phyloP scores from a whole-genome alignment of 1,140 invertebrate species.

The Tigriopus japonicus region DNA sequence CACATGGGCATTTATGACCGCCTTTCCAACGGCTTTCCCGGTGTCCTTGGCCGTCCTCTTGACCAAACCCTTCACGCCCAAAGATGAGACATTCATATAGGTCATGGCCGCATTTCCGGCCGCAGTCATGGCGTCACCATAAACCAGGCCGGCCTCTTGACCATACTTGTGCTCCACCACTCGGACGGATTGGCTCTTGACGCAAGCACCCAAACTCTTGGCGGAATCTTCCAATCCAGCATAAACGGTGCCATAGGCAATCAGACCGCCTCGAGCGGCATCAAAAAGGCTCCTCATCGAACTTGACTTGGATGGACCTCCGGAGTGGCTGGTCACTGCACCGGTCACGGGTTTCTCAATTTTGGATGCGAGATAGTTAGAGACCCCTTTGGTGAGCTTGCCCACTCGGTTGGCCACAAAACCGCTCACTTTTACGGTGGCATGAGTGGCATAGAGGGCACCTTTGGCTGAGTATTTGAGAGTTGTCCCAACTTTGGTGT shows the following conservation, averaged over 20 bases:
- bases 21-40: conserved; percentile 2
- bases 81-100: conserved; percentile 9
- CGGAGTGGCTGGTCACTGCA: background rate
- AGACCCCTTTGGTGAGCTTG: conserved; percentile 1
- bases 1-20: background rate
- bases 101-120: conserved; percentile 12
- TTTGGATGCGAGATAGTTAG: background rate
- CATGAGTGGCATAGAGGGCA: conserved; percentile 1
- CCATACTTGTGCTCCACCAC: conserved; percentile 10
- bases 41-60: conserved; percentile 9
- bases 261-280: conserved; percentile 1
- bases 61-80: conserved; percentile 6
- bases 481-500: background rate
- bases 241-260: conserved; percentile 12
- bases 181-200: background rate
- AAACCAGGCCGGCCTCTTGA: background rate
- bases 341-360: background rate
- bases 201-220: background rate
- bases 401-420: conserved; percentile 9
- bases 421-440: conserved; percentile 8
- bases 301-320: background rate
- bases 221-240: background rate
- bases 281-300: background rate
- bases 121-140: conserved; percentile 7
- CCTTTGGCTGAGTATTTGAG: background rate